These are phyloP conservation scores for Porites lobata DNA, from an alignment of 92 coral and sea anemone species.

Conservation along the genomic window DNA sequence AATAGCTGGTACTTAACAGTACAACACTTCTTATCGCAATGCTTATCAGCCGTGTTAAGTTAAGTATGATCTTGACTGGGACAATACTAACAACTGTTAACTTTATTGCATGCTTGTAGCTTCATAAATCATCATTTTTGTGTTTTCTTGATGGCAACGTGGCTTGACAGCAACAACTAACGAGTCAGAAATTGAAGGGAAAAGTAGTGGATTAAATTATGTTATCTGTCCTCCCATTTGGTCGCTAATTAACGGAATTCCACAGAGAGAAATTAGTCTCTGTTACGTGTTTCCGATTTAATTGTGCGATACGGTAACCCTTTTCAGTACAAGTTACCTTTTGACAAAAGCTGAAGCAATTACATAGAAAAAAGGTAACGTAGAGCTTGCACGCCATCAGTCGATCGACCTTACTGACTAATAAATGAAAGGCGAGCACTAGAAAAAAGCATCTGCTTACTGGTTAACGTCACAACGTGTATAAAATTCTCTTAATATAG, in stretches of 20 bases:
- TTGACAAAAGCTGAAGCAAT: too few relatives aligned
- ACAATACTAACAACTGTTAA: constrained; percentile 26
- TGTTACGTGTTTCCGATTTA: constrained; percentile 56
- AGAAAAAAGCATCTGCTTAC: neutral
- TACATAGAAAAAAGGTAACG: neutral
- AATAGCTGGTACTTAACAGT: neutral
- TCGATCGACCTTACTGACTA: neutral
- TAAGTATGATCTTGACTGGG: constrained; percentile 1
- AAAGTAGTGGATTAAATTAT: neutral
- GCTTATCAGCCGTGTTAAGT: neutral
- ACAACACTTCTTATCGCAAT: neutral
- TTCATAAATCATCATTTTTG: constrained; percentile 30
- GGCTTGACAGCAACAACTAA: constrained; percentile 17
- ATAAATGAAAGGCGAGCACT: neutral
- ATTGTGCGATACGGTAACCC: neutral
- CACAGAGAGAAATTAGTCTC: constrained; percentile 15
- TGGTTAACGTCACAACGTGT: neutral
- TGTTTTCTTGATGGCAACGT: constrained; percentile 11
- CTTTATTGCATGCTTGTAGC: constrained; percentile 15
- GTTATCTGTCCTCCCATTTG: constrained; percentile 28
- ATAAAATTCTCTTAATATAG: neutral
- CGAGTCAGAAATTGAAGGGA: constrained; percentile 23
- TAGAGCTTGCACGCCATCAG: neutral
- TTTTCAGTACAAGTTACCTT: too few relatives aligned
- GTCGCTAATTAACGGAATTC: constrained; percentile 41